Evolutionary conservation across 2,113 vertebrate species (phyloP).

Genomic region (Megaleporinus macrocephalus): DNA sequence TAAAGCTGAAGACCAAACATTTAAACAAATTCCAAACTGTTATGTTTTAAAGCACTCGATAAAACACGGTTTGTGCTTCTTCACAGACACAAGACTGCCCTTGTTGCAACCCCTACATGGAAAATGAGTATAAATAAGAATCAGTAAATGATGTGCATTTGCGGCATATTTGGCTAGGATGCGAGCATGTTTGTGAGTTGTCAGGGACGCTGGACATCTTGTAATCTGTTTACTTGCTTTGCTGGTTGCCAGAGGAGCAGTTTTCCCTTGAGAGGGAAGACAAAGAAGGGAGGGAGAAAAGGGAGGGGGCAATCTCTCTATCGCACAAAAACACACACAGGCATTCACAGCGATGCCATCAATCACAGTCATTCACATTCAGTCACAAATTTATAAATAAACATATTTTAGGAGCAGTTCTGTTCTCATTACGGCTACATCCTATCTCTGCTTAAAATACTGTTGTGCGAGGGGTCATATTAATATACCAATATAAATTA

Average conservation of each 20-base stretch:
- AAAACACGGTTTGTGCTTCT: constrained; percentile 1
- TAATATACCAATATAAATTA: neutral
- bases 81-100: neutral
- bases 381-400: constrained; percentile 43
- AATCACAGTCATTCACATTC: constrained; percentile 53
- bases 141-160: neutral
- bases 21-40: neutral
- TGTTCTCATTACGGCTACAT: constrained; percentile 12
- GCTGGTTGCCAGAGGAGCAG: constrained; percentile 75
- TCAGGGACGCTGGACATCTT: constrained; percentile 65
- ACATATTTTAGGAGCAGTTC: constrained; percentile 43
- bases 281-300: constrained; percentile 73
- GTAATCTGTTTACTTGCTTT: constrained; percentile 73
- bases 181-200: constrained; percentile 52
- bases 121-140: neutral
- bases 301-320: constrained; percentile 70
- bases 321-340: constrained; percentile 71
- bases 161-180: neutral
- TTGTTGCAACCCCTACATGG: neutral
- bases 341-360: constrained; percentile 45
- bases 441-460: neutral
- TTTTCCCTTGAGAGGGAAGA: constrained; percentile 70
- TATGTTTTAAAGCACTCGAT: neutral
- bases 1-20: neutral
- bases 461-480: neutral